A percentile compares a stretch with the other conserved stretches of the same genome.
Conservation (phyloP, 2,888 invertebrate species). For the Zhuqinia jingwanae region DNA sequence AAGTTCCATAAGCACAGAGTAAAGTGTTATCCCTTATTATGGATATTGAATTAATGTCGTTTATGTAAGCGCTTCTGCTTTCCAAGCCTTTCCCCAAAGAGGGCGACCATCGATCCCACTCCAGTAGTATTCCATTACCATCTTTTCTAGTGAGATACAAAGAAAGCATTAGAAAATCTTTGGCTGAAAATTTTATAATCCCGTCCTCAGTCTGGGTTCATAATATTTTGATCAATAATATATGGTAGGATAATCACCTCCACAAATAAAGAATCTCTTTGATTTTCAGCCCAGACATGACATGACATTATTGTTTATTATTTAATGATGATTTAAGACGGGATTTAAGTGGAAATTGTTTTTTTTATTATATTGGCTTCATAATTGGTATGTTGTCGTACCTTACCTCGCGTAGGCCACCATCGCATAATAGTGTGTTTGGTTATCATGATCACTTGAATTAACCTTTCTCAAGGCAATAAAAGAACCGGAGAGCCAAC, state of each 20-base stretch:
- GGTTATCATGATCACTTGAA: neutral
- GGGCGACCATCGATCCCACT: conserved; percentile 41
- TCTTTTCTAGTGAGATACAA: conserved; percentile 48
- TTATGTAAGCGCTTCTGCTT: neutral
- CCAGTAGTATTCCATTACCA: conserved; percentile 1
- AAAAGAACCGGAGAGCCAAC: conserved; percentile 44
- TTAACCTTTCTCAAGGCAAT: neutral
- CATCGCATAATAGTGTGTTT: conserved; percentile 25
- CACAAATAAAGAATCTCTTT: neutral
- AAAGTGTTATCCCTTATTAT: conserved; percentile 9
- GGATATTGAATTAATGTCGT: neutral
- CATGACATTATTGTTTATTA: neutral
- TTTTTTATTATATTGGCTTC: too few relatives aligned
- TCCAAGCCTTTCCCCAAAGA: neutral
- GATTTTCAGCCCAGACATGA: neutral
- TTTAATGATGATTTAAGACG: neutral
- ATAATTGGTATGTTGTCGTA: conserved; percentile 20
- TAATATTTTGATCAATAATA: too few relatives aligned
- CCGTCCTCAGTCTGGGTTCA: too few relatives aligned
- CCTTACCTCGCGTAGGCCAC: conserved; percentile 60
- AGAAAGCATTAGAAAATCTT: neutral
- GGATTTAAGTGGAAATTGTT: too few relatives aligned
- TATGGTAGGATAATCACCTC: too few relatives aligned
- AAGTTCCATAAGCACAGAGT: conserved; percentile 42
- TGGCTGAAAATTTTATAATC: too few relatives aligned